These are phyloP conservation scores for Eurystomus gularis DNA, from an alignment of 2,113 vertebrate genomes.

Conservation along the genomic window DNA sequence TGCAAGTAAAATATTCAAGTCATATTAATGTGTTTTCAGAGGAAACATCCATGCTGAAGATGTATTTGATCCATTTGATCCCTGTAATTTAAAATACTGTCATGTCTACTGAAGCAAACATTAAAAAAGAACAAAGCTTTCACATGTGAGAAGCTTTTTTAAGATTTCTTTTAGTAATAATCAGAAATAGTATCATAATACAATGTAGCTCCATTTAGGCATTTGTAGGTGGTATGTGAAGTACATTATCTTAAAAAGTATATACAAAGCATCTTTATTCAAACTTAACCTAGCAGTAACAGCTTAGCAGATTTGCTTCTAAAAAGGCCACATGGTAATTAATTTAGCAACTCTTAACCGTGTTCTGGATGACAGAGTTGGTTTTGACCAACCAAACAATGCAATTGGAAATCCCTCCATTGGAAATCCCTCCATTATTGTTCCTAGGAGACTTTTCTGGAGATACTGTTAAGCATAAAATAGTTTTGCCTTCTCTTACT, in stretches of 20 bases:
- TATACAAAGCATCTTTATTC: not conserved
- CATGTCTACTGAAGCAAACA: not conserved
- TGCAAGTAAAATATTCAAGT: not conserved
- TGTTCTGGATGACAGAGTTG: not conserved
- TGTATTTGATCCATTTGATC: not conserved
- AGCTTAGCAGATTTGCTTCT: not conserved
- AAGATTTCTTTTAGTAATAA: not conserved
- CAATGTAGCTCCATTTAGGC: conserved; percentile 3
- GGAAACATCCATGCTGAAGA: not conserved
- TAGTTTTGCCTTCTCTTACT: not conserved
- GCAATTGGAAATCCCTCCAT: not conserved
- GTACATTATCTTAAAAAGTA: conserved; percentile 14
- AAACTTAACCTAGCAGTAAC: not conserved
- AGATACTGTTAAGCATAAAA: not conserved
- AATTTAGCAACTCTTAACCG: not conserved
- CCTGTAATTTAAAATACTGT: not conserved
- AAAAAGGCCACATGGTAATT: not conserved
- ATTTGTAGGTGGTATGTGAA: not conserved
- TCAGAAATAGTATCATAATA: conserved; percentile 26
- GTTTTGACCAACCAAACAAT: too few relatives aligned
- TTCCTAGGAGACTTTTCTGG: not conserved
- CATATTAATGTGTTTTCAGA: not conserved
- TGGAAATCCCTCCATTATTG: not conserved
- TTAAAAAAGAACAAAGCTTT: not conserved
- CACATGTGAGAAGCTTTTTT: not conserved